These are phyloP conservation scores for Sacculina carcini DNA, from an alignment of 2,888 invertebrate species.

Conservation along the genomic window DNA sequence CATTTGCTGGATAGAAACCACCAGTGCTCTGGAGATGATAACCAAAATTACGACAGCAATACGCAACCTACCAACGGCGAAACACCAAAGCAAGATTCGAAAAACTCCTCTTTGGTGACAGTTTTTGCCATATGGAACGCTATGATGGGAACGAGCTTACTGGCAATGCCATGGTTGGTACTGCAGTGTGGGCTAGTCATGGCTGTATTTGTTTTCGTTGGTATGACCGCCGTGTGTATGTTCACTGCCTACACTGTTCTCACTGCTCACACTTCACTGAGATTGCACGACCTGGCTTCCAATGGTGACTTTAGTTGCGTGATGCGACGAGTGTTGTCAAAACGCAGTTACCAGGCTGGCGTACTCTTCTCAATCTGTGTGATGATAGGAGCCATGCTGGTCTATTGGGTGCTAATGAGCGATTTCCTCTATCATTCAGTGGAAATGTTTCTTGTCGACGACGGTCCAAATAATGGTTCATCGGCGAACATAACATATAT, in stretches of 20 bases:
- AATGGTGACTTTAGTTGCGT: constrained; percentile 54
- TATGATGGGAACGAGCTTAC: constrained; percentile 66
- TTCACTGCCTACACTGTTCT: constrained; percentile 59
- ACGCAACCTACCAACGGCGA: no score
- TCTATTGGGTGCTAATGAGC: constrained; percentile 79
- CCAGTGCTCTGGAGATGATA: no score
- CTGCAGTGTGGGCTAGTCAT: constrained; percentile 45
- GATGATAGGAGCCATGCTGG: constrained; percentile 54
- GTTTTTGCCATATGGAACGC: constrained; percentile 81
- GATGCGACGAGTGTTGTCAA: constrained; percentile 42
- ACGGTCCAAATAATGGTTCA: not conserved
- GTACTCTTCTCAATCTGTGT: constrained; percentile 51
- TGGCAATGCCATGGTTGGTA: constrained; percentile 87
- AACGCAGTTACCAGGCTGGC: constrained; percentile 24
- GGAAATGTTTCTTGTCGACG: constrained; percentile 27
- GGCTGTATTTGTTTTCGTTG: constrained; percentile 18
- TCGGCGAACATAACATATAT: not conserved
- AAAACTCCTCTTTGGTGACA: constrained; percentile 28
- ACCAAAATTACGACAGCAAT: no score
- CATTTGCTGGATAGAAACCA: no score
- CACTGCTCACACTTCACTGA: constrained; percentile 27
- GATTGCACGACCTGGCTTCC: constrained; percentile 9
- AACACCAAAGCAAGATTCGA: constrained; percentile 16
- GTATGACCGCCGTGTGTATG: constrained; percentile 48
- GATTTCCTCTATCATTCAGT: constrained; percentile 75